Conservation (phyloP, 2,797 vertebrate species). For the Girardinus metallicus region DNA sequence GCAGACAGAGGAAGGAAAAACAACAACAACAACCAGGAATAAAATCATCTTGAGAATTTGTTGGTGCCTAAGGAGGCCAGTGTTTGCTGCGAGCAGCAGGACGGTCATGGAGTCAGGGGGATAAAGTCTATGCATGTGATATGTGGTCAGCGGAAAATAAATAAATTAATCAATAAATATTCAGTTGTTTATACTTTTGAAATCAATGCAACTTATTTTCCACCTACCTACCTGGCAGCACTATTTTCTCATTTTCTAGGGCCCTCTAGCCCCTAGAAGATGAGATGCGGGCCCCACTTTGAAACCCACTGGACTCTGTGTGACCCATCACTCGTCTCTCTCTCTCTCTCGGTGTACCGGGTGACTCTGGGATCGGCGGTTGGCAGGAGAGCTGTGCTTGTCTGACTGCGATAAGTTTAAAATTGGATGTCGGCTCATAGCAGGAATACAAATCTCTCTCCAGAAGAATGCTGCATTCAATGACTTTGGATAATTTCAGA, state of each 20-base stretch:
- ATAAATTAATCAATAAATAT: not conserved
- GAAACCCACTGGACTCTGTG: not conserved
- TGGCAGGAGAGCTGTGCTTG: not conserved
- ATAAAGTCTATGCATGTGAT: not conserved
- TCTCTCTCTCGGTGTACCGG: not conserved
- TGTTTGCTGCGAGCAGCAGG: not conserved
- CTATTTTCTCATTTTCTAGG: not conserved
- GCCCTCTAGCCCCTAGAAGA: not conserved
- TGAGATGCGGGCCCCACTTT: not conserved
- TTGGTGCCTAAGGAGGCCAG: not conserved
- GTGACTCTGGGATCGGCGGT: not conserved
- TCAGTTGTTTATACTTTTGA: not conserved
- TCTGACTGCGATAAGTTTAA: not conserved
- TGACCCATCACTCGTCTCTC: not conserved
- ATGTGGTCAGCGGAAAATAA: not conserved
- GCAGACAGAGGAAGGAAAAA: not conserved
- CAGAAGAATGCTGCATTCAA: not conserved
- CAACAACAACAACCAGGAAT: not conserved
- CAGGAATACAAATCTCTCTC: not conserved
- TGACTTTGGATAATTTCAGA: not conserved
- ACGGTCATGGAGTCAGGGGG: not conserved
- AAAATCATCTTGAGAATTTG: not conserved
- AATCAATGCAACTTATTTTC: not conserved
- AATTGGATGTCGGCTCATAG: no score
- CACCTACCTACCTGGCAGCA: not conserved